Conservation (phyloP, 2,113 vertebrate species). For the Nycticorax nycticorax region DNA sequence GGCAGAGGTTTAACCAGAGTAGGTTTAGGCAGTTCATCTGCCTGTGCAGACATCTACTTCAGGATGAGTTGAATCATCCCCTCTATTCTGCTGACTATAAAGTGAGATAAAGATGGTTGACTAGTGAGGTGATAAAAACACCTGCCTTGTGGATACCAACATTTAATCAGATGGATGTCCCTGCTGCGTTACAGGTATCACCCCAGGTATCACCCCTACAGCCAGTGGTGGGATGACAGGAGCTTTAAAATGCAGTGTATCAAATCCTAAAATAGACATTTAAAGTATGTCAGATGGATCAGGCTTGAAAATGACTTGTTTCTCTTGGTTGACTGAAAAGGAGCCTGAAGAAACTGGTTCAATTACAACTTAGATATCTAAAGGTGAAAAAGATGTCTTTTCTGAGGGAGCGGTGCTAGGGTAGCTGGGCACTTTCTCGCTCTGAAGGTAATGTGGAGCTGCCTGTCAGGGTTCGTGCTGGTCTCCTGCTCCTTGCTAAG, state of each 20-base stretch:
- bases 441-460: neutral
- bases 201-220: neutral
- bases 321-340: neutral
- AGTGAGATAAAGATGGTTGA: neutral
- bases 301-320: neutral
- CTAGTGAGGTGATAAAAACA: neutral
- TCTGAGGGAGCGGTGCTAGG: neutral
- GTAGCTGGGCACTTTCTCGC: neutral
- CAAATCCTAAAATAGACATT: neutral
- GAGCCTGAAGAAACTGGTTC: neutral
- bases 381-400: neutral
- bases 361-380: neutral
- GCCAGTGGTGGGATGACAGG: neutral
- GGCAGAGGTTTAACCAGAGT: neutral
- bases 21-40: neutral
- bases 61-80: neutral
- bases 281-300: neutral
- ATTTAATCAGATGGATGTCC: neutral
- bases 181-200: neutral
- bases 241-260: neutral
- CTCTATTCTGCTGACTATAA: neutral
- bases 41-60: neutral
- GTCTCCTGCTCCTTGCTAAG: neutral
- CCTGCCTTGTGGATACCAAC: neutral
- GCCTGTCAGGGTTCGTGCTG: neutral